phyloP scores from a whole-genome alignment of 2,888 invertebrate species.

The Anodontia alba region DNA sequence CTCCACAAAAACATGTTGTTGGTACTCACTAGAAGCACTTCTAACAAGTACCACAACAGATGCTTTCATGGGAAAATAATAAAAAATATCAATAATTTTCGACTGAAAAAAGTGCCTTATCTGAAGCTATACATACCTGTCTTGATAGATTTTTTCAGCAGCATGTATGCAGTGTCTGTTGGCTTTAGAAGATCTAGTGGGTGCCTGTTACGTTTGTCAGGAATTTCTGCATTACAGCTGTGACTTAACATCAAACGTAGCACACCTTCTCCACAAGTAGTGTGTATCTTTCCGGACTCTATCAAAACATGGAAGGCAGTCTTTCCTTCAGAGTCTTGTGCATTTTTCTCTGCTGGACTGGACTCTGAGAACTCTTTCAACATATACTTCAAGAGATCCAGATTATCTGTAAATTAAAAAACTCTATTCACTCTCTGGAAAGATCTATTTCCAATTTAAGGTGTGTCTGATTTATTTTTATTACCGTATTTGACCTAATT shows the following conservation, averaged over 20 bases:
- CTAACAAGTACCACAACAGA: too few relatives aligned
- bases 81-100: too few relatives aligned
- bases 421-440: too few relatives aligned
- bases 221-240: conserved; percentile 46
- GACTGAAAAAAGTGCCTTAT: too few relatives aligned
- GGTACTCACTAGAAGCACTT: too few relatives aligned
- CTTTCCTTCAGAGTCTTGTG: conserved; percentile 44
- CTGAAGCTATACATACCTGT: conserved; percentile 43
- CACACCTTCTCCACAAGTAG: conserved; percentile 45
- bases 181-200: conserved; percentile 61
- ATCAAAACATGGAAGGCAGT: conserved; percentile 60
- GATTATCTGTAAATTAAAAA: neutral
- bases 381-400: neutral
- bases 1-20: too few relatives aligned
- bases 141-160: conserved; percentile 44
- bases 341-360: conserved; percentile 28
- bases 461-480: too few relatives aligned
- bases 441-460: too few relatives aligned
- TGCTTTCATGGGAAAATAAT: too few relatives aligned
- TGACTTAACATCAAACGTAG: conserved; percentile 54
- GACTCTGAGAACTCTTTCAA: neutral
- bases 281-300: conserved; percentile 51
- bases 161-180: conserved; percentile 42
- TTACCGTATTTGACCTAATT: too few relatives aligned
- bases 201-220: conserved; percentile 46